Evolutionary conservation across 2,888 invertebrate genomes (phyloP).

Genomic region (Monoplex corrugatus): DNA sequence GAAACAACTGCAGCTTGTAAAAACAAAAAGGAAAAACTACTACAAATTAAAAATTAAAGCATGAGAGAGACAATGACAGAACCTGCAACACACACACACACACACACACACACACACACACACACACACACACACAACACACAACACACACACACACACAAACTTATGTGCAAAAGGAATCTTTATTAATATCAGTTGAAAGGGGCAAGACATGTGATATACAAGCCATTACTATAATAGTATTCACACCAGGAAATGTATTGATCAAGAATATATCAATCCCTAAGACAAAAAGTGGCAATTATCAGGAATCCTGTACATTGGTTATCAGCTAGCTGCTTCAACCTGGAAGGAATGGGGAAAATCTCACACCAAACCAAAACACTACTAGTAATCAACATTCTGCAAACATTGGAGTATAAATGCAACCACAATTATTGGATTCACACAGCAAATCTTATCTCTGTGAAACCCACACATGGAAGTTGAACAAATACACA

Average conservation of each 20-base stretch:
- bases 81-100: no score
- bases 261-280: background rate
- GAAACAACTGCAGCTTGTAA: no score
- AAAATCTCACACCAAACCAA: background rate
- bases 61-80: no score
- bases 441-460: no score
- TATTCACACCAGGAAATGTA: constrained; percentile 18
- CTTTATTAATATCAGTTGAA: constrained; percentile 47
- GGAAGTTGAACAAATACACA: no score
- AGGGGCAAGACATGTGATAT: constrained; percentile 37
- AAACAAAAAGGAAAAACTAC: no score
- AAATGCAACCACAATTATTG: no score
- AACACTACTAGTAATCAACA: background rate
- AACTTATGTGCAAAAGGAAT: constrained; percentile 42
- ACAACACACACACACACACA: background rate
- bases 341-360: constrained; percentile 15
- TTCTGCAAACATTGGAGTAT: background rate
- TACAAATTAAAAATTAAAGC: no score
- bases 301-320: constrained; percentile 19
- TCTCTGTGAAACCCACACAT: no score
- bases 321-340: constrained; percentile 1
- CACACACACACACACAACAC: background rate
- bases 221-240: background rate
- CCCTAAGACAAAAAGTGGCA: no score
- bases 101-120: background rate